phyloP scores from a whole-genome alignment of 2,888 invertebrate species.

The Craniophora ligustri region DNA sequence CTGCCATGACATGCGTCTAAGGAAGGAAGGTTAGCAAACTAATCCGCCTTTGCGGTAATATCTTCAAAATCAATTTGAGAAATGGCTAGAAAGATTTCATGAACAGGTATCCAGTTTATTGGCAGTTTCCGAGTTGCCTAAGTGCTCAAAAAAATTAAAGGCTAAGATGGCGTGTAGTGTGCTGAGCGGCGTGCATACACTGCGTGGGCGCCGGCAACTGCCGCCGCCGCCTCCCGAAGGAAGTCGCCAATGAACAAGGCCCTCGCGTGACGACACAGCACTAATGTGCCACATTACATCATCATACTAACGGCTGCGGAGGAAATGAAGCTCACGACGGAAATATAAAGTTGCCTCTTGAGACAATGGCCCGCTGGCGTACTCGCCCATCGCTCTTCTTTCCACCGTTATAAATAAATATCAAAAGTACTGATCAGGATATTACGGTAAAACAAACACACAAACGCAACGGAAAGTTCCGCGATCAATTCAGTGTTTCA shows the following conservation, averaged over 20 bases:
- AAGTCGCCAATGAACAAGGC: conserved; percentile 61
- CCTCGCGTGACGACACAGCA: conserved; percentile 44
- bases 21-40: too few relatives aligned
- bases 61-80: too few relatives aligned
- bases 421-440: not conserved
- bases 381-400: not conserved
- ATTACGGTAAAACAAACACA: not conserved
- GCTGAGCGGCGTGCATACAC: conserved; percentile 3
- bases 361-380: conserved; percentile 22
- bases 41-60: too few relatives aligned
- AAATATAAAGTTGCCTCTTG: conserved; percentile 53
- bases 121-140: too few relatives aligned
- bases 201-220: conserved; percentile 37
- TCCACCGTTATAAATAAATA: not conserved
- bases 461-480: conserved; percentile 2
- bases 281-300: conserved; percentile 57
- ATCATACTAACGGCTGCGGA: conserved; percentile 51
- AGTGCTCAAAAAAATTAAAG: too few relatives aligned
- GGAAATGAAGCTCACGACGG: conserved; percentile 54
- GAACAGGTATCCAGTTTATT: too few relatives aligned
- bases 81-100: too few relatives aligned
- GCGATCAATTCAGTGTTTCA: conserved; percentile 10
- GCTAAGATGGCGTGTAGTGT: not conserved
- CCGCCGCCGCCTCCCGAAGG: conserved; percentile 43
- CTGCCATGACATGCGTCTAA: too few relatives aligned